A percentile compares a stretch with the other conserved stretches of the same genome.
Evolutionary conservation across 2,888 invertebrate species (phyloP).

Genomic region (Notocelia uddmanniana): DNA sequence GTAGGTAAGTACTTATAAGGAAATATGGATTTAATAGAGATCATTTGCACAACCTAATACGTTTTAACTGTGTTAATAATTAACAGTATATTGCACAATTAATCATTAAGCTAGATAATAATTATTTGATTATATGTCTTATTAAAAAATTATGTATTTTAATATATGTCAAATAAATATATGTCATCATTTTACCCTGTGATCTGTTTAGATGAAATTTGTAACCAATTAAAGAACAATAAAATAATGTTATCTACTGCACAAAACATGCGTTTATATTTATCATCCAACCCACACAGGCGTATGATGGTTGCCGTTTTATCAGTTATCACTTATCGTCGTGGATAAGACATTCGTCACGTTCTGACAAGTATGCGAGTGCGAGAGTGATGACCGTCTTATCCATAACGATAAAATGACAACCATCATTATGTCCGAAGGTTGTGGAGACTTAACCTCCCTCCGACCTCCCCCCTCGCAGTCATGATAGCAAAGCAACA

Average conservation of each 20-base stretch:
- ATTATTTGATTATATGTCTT: neutral
- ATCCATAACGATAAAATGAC: too few relatives aligned
- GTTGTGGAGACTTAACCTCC: too few relatives aligned
- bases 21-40: neutral
- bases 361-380: too few relatives aligned
- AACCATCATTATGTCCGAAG: too few relatives aligned
- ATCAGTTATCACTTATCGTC: too few relatives aligned
- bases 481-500: too few relatives aligned
- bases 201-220: conserved; percentile 26
- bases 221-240: conserved; percentile 43
- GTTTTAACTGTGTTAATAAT: neutral
- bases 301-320: too few relatives aligned
- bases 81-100: conserved; percentile 2
- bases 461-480: too few relatives aligned
- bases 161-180: neutral
- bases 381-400: too few relatives aligned
- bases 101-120: neutral
- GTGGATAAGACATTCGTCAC: too few relatives aligned
- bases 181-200: neutral
- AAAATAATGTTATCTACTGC: conserved; percentile 33
- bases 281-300: too few relatives aligned
- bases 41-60: conserved; percentile 4
- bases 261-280: neutral
- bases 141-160: neutral
- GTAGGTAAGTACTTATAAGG: neutral